phyloP scores from a whole-genome alignment of 1,140 invertebrate genomes.

The Tribolium castaneum region DNA sequence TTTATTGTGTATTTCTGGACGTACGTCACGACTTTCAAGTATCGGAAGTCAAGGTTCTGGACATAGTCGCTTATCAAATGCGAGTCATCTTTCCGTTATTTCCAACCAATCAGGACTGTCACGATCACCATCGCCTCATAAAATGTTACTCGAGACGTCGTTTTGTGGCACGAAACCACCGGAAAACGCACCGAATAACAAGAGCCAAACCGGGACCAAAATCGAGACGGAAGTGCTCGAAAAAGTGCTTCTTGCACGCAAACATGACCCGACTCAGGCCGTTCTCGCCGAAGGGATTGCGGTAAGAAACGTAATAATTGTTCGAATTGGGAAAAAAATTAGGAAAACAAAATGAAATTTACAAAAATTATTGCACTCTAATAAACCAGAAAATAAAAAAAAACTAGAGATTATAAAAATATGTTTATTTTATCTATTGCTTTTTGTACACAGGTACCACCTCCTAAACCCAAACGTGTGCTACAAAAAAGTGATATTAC shows the following conservation, averaged over 20 bases:
- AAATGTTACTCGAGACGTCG: slow-evolving; percentile 88
- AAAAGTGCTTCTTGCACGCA: slow-evolving; percentile 72
- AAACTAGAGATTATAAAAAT: too few relatives aligned
- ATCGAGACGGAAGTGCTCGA: slow-evolving; percentile 72
- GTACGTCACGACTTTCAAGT: slow-evolving; percentile 83
- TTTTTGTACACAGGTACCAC: not conserved
- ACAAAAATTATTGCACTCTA: too few relatives aligned
- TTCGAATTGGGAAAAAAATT: too few relatives aligned
- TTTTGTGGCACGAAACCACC: slow-evolving; percentile 86
- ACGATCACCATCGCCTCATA: slow-evolving; percentile 87
- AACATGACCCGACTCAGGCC: slow-evolving; percentile 69
- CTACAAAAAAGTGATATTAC: slow-evolving; percentile 53
- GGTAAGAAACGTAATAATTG: slow-evolving; percentile 37
- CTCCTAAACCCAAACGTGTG: slow-evolving; percentile 49
- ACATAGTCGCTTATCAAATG: slow-evolving; percentile 68
- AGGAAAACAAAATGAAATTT: too few relatives aligned
- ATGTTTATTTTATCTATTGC: too few relatives aligned
- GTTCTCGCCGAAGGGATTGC: slow-evolving; percentile 68
- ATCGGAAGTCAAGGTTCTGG: slow-evolving; percentile 76
- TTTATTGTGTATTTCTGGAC: slow-evolving; percentile 82
- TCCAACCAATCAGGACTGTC: slow-evolving; percentile 77
- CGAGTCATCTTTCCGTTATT: slow-evolving; percentile 69
- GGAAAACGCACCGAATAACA: slow-evolving; percentile 56
- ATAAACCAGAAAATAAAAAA: too few relatives aligned
- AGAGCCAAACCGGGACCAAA: slow-evolving; percentile 65